Evolutionary conservation across 2,888 invertebrate genomes (phyloP), one percentile per base, ranked within the genome.

Genomic region (Julus scanicus): DNA sequence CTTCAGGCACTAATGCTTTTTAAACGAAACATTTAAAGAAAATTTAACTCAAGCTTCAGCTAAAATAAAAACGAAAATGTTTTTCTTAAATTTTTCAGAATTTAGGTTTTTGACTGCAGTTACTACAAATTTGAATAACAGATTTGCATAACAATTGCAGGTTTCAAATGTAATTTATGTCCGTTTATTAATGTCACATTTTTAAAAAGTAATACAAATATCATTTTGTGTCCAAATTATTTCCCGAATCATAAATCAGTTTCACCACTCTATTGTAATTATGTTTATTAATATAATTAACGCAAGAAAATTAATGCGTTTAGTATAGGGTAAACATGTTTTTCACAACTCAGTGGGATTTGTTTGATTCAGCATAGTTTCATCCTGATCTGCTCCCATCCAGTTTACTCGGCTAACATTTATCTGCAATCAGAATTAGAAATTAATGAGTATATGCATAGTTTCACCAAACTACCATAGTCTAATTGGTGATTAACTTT

Each of bases 251-350:
- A 20, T 71, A 6, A 71, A 71, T 71, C 63, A 71, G 8, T 29
- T 71, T 71, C 20, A 71, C 17, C n/a, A 71, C 63, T 63, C 5
- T n/a, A 63, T 63, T n/a, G 57, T 63, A 63, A n/a, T 63, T 71
- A 20, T 71, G 63, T 71, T 71, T 20, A 71, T 71, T 71, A 71
- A 71, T 20, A 17, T 6, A 20, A 71, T 29, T 71, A 20, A 71
- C 63, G 20, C 57, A 63, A n/a, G 57, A 5, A 63, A 63, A 63
- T 3, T 63, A 71, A 20, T 8, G 20, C 20, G 20, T 20, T 71
- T 20, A 71, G 63, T 20, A 20, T 63, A 5, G 6, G 20, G 20
- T 20, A 71, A 71, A 71, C 20, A 71, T 8, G 20, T 20, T 20
- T 20, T 6, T 8, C 15, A 20, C 20, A 71, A 71, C 20, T 20